phyloP scores from a whole-genome alignment of 2,888 invertebrate genomes.

The Leuctra nigra region DNA sequence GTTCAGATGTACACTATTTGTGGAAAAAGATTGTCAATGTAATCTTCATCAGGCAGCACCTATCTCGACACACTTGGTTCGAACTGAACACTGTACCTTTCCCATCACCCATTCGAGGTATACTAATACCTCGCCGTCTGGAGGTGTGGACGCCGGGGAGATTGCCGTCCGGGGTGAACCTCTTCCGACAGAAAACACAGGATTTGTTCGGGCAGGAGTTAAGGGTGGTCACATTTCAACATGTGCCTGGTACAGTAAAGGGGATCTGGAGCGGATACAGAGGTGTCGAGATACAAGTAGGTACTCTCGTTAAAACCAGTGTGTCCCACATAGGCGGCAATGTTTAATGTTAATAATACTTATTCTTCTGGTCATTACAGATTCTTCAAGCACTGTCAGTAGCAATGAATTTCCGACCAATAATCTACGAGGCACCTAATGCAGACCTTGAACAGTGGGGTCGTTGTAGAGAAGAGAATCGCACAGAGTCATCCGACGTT shows the following conservation, averaged over 20 bases:
- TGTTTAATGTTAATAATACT: background rate
- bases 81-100: slow-evolving; percentile 68
- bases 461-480: no score
- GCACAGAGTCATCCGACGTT: no score
- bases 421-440: slow-evolving; percentile 58
- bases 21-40: slow-evolving; percentile 74
- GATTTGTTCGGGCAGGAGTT: slow-evolving; percentile 52
- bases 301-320: no score
- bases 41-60: slow-evolving; percentile 57
- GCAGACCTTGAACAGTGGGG: slow-evolving; percentile 63
- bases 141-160: slow-evolving; percentile 60
- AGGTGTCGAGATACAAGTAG: slow-evolving; percentile 69
- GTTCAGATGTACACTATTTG: slow-evolving; percentile 56
- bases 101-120: slow-evolving; percentile 52
- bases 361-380: slow-evolving; percentile 39
- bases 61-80: slow-evolving; percentile 47
- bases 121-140: slow-evolving; percentile 54
- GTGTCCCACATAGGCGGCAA: no score
- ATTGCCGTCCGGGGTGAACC: slow-evolving; percentile 45
- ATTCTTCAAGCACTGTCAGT: slow-evolving; percentile 57
- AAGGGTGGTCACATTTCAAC: slow-evolving; percentile 58
- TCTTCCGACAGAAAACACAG: slow-evolving; percentile 53
- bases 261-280: slow-evolving; percentile 33
- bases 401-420: slow-evolving; percentile 63
- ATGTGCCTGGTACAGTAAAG: slow-evolving; percentile 57